phyloP scores from a whole-genome alignment of 2,888 invertebrate species.

The Drosophila phalerata region DNA sequence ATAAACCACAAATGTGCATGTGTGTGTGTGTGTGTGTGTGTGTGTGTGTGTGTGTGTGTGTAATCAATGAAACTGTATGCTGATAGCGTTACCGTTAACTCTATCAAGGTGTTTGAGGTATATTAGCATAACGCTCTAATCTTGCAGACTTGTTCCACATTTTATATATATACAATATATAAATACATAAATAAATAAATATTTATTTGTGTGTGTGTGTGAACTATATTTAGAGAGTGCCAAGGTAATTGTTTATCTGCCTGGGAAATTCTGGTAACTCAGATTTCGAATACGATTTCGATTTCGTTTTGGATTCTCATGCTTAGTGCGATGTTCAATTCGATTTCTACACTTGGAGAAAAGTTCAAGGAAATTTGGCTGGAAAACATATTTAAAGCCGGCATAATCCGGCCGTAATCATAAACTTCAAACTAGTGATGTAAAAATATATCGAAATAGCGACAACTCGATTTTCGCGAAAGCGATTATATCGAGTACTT shows the following conservation, averaged over 20 bases:
- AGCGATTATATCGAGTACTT: too few relatives aligned
- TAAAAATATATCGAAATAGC: too few relatives aligned
- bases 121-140: constrained; percentile 57
- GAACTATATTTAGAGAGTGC: constrained; percentile 22
- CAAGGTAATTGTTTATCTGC: constrained; percentile 38
- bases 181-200: neutral
- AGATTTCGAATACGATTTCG: constrained; percentile 20
- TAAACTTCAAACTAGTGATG: too few relatives aligned
- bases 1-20: constrained; percentile 18
- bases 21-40: constrained; percentile 5
- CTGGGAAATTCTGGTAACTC: constrained; percentile 22
- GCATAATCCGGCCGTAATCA: neutral
- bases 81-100: constrained; percentile 47
- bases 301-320: constrained; percentile 16
- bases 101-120: constrained; percentile 24
- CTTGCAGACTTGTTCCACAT: constrained; percentile 36
- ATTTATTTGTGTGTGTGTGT: constrained; percentile 6
- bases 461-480: too few relatives aligned
- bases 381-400: neutral
- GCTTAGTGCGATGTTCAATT: constrained; percentile 15
- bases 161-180: neutral
- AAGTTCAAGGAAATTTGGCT: neutral
- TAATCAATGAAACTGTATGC: constrained; percentile 52
- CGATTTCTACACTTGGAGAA: constrained; percentile 18
- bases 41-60: constrained; percentile 23